phyloP scores from a whole-genome alignment of 1,140 invertebrate genomes.

The Tribolium castaneum region DNA sequence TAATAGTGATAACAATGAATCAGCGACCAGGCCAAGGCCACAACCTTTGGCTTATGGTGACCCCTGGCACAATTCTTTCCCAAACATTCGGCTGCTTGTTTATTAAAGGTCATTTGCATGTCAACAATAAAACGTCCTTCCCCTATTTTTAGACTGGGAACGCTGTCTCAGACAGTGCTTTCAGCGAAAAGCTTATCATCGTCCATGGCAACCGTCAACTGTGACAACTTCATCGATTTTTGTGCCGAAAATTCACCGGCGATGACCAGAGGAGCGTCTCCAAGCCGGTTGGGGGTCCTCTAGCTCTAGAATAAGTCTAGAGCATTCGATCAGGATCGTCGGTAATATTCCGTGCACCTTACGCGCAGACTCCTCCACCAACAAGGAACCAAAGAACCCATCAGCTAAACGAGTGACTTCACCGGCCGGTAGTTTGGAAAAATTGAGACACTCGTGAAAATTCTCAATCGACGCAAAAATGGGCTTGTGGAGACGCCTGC shows the following conservation, averaged over 20 bases:
- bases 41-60: not conserved
- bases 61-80: not conserved
- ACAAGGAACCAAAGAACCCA: slow-evolving; percentile 13
- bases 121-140: not conserved
- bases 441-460: not conserved
- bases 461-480: slow-evolving; percentile 23
- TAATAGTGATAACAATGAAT: not conserved
- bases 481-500: slow-evolving; percentile 52
- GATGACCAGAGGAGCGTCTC: not conserved
- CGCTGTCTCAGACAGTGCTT: not conserved
- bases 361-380: slow-evolving; percentile 12
- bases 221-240: not conserved
- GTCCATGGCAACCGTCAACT: not conserved
- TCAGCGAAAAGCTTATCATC: not conserved
- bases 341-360: slow-evolving; percentile 35
- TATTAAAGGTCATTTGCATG: not conserved
- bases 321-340: slow-evolving; percentile 14
- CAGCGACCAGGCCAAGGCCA: not conserved
- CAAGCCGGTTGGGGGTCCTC: not conserved
- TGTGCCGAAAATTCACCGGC: not conserved
- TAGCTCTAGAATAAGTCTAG: not conserved
- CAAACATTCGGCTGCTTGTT: not conserved
- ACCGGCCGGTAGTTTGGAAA: slow-evolving; percentile 27
- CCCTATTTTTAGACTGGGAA: not conserved
- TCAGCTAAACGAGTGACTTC: not conserved